phyloP scores from a whole-genome alignment of 2,113 vertebrate species.

The Pelvicachromis taeniatus region DNA sequence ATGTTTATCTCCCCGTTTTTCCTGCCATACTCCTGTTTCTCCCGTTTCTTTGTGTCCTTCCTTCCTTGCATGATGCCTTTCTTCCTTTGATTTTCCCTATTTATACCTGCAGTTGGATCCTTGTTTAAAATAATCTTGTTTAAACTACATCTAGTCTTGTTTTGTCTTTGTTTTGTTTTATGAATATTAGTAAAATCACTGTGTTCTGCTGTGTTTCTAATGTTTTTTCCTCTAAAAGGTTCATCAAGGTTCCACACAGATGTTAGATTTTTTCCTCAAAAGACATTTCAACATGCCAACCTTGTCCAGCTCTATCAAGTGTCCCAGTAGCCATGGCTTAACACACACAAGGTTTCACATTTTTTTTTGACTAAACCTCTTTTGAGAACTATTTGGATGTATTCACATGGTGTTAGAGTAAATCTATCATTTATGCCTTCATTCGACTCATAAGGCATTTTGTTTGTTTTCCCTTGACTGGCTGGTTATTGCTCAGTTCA shows the following conservation, averaged over 20 bases:
- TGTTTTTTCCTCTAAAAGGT: not conserved
- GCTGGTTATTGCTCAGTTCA: not conserved
- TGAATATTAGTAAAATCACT: not conserved
- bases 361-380: not conserved
- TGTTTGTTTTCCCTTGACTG: not conserved
- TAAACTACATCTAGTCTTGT: not conserved
- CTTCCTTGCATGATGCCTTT: fast-evolving
- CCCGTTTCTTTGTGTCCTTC: not conserved
- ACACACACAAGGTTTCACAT: not conserved
- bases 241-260: not conserved
- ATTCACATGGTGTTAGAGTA: not conserved
- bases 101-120: not conserved
- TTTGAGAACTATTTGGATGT: not conserved
- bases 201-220: not conserved
- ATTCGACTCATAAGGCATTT: not conserved
- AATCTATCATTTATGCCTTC: not conserved
- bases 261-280: not conserved
- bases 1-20: not conserved
- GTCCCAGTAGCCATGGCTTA: not conserved
- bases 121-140: not conserved
- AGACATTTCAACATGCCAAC: not conserved
- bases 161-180: not conserved
- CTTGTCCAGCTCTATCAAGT: not conserved
- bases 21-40: not conserved
- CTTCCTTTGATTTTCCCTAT: not conserved